Percentiles rank a stretch among this genome's conserved stretches.
Conservation (phyloP, 2,797 vertebrate species). For the Tarsius wallacei region DNA sequence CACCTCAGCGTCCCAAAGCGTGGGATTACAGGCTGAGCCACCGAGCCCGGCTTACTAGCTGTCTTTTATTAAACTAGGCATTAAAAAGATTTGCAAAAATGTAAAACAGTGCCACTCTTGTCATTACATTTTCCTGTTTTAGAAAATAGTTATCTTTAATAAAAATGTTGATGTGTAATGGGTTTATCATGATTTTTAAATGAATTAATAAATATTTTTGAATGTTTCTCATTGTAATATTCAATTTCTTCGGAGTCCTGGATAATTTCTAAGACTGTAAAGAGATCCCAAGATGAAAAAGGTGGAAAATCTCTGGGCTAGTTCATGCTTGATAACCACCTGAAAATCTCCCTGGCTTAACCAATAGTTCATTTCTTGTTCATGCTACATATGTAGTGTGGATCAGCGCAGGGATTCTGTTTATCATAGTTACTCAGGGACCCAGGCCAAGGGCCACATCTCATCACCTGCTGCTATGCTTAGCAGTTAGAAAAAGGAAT, state of each 20-base stretch:
- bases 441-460: background rate
- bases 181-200: slow-evolving; percentile 60
- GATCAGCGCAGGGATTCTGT: background rate
- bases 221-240: slow-evolving; percentile 34
- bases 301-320: background rate
- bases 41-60: background rate
- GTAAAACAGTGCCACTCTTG: slow-evolving; percentile 20
- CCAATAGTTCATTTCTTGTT: slow-evolving; percentile 22
- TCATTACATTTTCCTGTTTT: slow-evolving; percentile 53
- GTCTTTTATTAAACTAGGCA: slow-evolving; percentile 33
- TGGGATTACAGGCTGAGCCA: too few species aligned
- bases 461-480: background rate
- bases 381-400: background rate
- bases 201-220: slow-evolving; percentile 45
- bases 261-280: slow-evolving; percentile 41
- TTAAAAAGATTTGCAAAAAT: slow-evolving; percentile 41
- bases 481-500: background rate
- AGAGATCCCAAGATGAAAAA: slow-evolving; percentile 21
- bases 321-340: background rate
- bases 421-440: background rate
- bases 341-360: background rate
- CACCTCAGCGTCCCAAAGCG: too few species aligned
- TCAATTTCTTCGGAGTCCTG: slow-evolving; percentile 32
- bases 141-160: slow-evolving; percentile 51
- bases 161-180: slow-evolving; percentile 51